Evolutionary conservation across 2,888 invertebrate species (phyloP), one percentile per base, ranked within the genome.

Genomic region (Drosophila melanosoma): DNA sequence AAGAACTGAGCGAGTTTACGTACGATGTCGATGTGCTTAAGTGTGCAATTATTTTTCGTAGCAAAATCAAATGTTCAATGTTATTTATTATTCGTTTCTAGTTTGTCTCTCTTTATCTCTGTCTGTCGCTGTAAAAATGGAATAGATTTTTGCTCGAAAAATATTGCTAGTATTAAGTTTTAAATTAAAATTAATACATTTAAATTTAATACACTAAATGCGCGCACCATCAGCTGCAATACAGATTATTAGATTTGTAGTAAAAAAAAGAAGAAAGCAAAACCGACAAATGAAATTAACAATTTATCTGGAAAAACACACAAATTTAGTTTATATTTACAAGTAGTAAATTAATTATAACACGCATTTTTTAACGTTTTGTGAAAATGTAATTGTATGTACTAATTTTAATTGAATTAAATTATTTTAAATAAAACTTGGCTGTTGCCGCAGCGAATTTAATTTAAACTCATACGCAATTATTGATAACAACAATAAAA

Each of bases 61-160:
- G 87, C 88, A 90, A 87, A 89, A 83, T 88, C 72, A 79, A 85
- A 81, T 86, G 85, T 86, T 79, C 69, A 81, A 88, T 88, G 87
- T 80, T 87, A 87, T 85, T 83, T 77, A 77, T 69, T 74, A 77
- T 69, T 74, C 63, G 76, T 62, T 71, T 79, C 51, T 48, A 29
- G 59, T 67, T 67, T 60, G 56, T 51, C 51, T 76, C 20, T 75
- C 54, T 78, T 57, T 65, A 52, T 60, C 35, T 65, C 57, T 64
- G 45, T 48, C 56, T 69, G 53, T 59, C 74, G 74, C 79, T 87
- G 72, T 82, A 77, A 78, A 77, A 79, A 80, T 82, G 64, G 74
- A 87, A 74, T 71, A 63, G 62, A 74, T 79, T 82, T 87, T 87
- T 87, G 87, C 90, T 86, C 89, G 52, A 83, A 87, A 87, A 80